Evolutionary conservation across 2,797 vertebrate species (phyloP).

Genomic region (Pseudopleuronectes americanus): DNA sequence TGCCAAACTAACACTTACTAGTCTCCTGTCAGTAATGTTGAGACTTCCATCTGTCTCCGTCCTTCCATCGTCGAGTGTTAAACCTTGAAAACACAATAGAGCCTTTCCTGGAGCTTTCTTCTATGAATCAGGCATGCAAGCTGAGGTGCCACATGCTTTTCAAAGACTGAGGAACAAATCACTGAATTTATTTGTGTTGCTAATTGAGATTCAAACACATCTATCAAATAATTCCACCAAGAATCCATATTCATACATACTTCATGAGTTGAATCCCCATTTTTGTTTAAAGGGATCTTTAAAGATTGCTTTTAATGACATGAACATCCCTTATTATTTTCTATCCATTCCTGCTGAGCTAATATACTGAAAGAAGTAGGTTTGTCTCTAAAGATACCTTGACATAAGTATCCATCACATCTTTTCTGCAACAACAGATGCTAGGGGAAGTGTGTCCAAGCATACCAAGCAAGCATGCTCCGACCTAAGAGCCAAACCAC

Average conservation of each 20-base stretch:
- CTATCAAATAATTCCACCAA: no score
- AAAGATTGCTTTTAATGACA: no score
- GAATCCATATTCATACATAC: no score
- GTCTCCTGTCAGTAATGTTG: slow-evolving; percentile 61
- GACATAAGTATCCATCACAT: neutral
- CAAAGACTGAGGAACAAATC: neutral
- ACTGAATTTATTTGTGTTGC: neutral
- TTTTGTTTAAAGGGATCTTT: no score
- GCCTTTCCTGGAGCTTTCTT: slow-evolving; percentile 15
- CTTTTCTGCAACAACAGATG: slow-evolving; percentile 1
- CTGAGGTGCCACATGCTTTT: neutral
- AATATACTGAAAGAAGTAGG: neutral
- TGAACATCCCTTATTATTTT: no score
- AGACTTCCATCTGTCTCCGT: slow-evolving; percentile 74
- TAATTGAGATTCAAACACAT: neutral
- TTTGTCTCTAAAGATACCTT: slow-evolving; percentile 1
- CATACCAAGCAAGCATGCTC: slow-evolving; percentile 20
- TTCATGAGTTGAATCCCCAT: no score
- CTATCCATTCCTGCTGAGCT: neutral
- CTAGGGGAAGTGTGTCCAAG: neutral
- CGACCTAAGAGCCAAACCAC: slow-evolving; percentile 4
- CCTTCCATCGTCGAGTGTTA: slow-evolving; percentile 31
- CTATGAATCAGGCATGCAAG: slow-evolving; percentile 7
- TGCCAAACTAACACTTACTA: slow-evolving; percentile 69
- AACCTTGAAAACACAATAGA: slow-evolving; percentile 31